These are phyloP conservation scores for Athene noctua DNA, from an alignment of 2,113 vertebrate genomes.

Conservation along the genomic window DNA sequence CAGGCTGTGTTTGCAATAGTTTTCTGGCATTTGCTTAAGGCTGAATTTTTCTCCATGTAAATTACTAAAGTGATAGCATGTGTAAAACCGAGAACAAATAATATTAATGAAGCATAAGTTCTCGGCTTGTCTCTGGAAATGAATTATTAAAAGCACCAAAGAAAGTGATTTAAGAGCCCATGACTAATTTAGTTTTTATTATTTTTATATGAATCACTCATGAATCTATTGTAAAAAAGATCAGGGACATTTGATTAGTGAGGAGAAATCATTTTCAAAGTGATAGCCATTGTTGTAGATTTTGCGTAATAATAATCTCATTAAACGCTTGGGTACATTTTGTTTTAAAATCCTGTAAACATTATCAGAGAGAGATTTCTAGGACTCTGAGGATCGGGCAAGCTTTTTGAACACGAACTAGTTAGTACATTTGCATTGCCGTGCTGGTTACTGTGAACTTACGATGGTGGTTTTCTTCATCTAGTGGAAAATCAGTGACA, in stretches of 20 bases:
- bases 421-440: neutral
- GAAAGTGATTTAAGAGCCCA: constrained; percentile 73
- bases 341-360: constrained; percentile 67
- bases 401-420: neutral
- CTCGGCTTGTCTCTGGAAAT: constrained; percentile 68
- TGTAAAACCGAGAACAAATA: constrained; percentile 71
- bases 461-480: neutral
- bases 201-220: constrained; percentile 72
- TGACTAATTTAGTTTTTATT: constrained; percentile 79
- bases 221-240: constrained; percentile 69
- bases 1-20: constrained; percentile 31
- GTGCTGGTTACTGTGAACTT: neutral
- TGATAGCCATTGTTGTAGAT: constrained; percentile 32
- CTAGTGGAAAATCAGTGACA: neutral
- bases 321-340: constrained; percentile 68
- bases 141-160: constrained; percentile 73
- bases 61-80: constrained; percentile 42
- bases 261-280: constrained; percentile 56
- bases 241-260: constrained; percentile 69
- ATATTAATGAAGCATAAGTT: constrained; percentile 73
- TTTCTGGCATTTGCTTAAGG: constrained; percentile 67
- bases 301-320: constrained; percentile 70
- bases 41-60: constrained; percentile 46
- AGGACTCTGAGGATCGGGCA: neutral
- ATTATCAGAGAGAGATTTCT: constrained; percentile 2